A percentile compares a stretch with the other conserved stretches of the same genome.
Conservation (phyloP, 2,113 vertebrate species). For the Pandion haliaetus region DNA sequence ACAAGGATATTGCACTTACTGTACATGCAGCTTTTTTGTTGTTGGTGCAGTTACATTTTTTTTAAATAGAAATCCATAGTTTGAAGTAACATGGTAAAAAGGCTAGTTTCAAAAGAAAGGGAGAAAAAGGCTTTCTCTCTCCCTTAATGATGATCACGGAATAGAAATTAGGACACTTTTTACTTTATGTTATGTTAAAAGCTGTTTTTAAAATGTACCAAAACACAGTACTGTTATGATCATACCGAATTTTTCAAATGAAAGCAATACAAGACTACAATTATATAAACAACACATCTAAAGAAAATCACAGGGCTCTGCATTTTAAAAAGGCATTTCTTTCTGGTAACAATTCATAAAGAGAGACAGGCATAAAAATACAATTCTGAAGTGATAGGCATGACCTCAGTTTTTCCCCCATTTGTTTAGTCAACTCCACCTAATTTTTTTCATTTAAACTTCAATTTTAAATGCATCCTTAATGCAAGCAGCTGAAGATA, state of each 20-base stretch:
- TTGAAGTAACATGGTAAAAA: neutral
- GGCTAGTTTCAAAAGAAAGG: neutral
- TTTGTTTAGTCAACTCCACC: neutral
- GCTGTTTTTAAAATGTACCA: neutral
- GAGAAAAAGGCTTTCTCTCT: neutral
- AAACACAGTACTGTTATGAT: neutral
- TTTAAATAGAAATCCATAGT: neutral
- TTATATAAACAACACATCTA: neutral
- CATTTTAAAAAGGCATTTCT: neutral
- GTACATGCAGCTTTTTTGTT: neutral
- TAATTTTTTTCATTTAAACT: neutral
- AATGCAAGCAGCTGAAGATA: neutral
- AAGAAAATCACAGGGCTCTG: neutral
- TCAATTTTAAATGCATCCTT: neutral
- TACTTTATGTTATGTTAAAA: neutral
- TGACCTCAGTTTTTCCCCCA: neutral
- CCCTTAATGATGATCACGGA: neutral
- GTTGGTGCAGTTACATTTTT: neutral
- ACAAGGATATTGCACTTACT: neutral
- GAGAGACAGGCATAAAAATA: neutral
- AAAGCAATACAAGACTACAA: neutral
- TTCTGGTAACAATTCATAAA: neutral
- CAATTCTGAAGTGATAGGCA: neutral
- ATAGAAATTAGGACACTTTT: neutral
- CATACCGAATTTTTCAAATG: neutral